A percentile compares a stretch with the other conserved stretches of the same genome.
phyloP scores from a whole-genome alignment of 1,140 invertebrate species.

The Eriocheir sinensis region DNA sequence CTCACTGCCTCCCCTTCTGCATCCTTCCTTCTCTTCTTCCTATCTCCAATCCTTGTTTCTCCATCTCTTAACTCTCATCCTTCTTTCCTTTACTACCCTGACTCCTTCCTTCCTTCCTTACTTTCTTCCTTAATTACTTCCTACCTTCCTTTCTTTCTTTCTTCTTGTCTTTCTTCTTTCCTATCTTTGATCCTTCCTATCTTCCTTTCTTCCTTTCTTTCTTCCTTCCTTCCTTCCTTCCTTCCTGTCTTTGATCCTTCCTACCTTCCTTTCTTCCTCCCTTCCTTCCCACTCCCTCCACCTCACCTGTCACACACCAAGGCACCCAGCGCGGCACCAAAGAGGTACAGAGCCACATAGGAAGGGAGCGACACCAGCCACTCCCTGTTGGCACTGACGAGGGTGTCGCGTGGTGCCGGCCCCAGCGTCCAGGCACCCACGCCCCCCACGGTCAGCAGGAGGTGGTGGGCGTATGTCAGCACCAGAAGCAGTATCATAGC shows the following conservation, averaged over 20 bases:
- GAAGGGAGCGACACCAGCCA: slow-evolving; percentile 71
- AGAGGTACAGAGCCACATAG: slow-evolving; percentile 60
- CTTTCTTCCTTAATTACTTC: too few relatives aligned
- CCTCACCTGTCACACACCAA: not conserved
- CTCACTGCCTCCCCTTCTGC: too few relatives aligned
- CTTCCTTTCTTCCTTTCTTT: too few relatives aligned
- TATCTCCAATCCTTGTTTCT: too few relatives aligned
- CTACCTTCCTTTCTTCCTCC: not conserved
- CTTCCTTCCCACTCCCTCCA: not conserved
- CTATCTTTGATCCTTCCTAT: too few relatives aligned
- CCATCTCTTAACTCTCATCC: too few relatives aligned
- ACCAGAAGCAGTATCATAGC: not conserved
- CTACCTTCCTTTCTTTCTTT: too few relatives aligned
- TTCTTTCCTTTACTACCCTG: too few relatives aligned
- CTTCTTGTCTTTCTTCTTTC: too few relatives aligned
- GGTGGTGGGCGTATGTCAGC: slow-evolving; percentile 51
- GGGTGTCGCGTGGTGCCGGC: slow-evolving; percentile 34
- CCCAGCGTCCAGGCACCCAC: slow-evolving; percentile 49
- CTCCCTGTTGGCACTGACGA: slow-evolving; percentile 69
- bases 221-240: too few relatives aligned
- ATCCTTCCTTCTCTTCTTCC: too few relatives aligned
- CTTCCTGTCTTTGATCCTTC: not conserved
- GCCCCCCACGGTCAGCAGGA: slow-evolving; percentile 47
- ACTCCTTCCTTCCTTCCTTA: too few relatives aligned
- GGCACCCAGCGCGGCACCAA: slow-evolving; percentile 34